phyloP scores from a whole-genome alignment of 2,888 invertebrate genomes.

The Temnothorax unifasciatus region DNA sequence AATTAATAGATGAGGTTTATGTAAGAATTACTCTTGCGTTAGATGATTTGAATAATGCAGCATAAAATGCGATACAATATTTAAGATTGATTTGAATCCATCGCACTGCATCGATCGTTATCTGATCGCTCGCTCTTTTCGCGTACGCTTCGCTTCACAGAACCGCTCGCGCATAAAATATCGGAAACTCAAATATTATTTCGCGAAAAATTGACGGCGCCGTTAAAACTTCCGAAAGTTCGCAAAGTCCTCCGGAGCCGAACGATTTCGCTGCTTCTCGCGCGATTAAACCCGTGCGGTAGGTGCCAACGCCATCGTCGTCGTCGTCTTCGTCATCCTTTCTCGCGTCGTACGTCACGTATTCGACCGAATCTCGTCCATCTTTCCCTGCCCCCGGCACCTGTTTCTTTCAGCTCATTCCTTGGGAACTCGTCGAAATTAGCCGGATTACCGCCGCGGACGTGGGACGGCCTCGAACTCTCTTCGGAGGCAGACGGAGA shows the following conservation, averaged over 20 bases:
- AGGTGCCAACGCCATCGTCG: conserved; percentile 32
- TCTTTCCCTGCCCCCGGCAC: conserved; percentile 58
- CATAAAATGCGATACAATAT: conserved; percentile 4
- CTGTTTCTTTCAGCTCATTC: conserved; percentile 58
- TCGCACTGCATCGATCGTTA: not conserved
- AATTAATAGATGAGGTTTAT: conserved; percentile 8
- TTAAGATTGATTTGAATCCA: not conserved
- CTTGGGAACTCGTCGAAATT: conserved; percentile 70
- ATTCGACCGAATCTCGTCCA: conserved; percentile 65
- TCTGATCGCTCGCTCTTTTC: not conserved
- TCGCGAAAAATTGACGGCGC: conserved; percentile 40
- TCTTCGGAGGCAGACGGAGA: conserved; percentile 44
- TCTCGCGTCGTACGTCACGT: conserved; percentile 40
- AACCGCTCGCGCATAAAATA: conserved; percentile 39
- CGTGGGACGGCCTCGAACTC: conserved; percentile 73
- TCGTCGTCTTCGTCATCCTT: conserved; percentile 9
- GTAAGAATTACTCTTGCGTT: not conserved
- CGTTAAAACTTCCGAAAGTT: conserved; percentile 46
- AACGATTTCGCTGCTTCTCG: conserved; percentile 41
- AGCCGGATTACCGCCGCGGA: conserved; percentile 70
- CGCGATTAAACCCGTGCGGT: conserved; percentile 48
- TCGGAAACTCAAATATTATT: conserved; percentile 35
- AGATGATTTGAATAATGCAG: conserved; percentile 14
- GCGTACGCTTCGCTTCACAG: conserved; percentile 3
- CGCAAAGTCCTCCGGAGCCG: conserved; percentile 1